Evolutionary conservation across 2,113 vertebrate genomes (phyloP).

Genomic region (Leuciscus idus): DNA sequence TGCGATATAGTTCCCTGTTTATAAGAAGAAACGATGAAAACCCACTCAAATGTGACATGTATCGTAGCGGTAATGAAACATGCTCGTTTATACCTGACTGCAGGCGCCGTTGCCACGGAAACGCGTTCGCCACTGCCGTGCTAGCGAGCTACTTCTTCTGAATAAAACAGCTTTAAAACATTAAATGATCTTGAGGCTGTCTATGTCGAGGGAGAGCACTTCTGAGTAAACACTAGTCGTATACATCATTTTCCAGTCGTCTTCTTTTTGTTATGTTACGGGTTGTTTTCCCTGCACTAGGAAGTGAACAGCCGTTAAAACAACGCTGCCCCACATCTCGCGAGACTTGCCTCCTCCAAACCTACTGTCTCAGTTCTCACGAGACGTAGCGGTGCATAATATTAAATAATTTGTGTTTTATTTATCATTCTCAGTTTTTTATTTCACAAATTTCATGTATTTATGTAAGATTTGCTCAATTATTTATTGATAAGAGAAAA

Average conservation of each 20-base stretch:
- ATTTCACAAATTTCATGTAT: neutral
- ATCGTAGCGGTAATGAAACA: neutral
- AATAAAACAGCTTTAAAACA: neutral
- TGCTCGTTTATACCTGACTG: neutral
- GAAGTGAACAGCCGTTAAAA: neutral
- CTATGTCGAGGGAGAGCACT: neutral
- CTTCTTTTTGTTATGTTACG: no score
- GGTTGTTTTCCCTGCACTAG: neutral
- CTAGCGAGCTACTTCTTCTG: neutral
- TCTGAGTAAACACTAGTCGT: neutral
- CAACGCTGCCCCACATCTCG: neutral
- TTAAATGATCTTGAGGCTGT: neutral
- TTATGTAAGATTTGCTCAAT: neutral
- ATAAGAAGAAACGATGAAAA: neutral
- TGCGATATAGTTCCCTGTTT: neutral
- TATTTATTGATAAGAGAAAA: neutral
- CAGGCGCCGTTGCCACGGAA: conserved; percentile 57
- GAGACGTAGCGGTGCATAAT: neutral
- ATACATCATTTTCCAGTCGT: neutral
- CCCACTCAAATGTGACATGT: no score
- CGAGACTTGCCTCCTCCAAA: neutral
- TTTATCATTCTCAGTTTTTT: no score
- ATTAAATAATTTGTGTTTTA: neutral
- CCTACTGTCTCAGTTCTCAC: neutral
- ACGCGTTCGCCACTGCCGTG: conserved; percentile 15